Evolutionary conservation across 2,888 invertebrate genomes (phyloP).

Genomic region (Dasysyrphus albostriatus): DNA sequence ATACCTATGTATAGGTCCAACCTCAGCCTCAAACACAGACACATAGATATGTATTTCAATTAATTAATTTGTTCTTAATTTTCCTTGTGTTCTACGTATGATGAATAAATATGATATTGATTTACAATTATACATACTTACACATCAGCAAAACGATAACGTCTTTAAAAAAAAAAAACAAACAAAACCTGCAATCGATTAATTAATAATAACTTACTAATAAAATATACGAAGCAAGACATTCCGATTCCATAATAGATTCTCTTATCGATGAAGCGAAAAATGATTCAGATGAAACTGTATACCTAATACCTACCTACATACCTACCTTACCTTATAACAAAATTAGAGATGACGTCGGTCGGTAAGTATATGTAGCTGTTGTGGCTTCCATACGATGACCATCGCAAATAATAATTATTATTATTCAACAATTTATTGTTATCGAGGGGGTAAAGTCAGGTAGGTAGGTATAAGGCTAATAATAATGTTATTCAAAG

Average conservation of each 20-base stretch:
- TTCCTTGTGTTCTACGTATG: not conserved
- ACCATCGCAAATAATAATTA: not conserved
- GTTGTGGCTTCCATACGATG: not conserved
- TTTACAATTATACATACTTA: not conserved
- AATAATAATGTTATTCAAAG: not conserved
- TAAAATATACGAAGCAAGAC: not conserved
- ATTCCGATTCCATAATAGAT: not conserved
- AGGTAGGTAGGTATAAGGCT: not conserved
- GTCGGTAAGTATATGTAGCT: not conserved
- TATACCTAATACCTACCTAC: no score
- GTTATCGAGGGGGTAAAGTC: not conserved
- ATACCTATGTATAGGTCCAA: not conserved
- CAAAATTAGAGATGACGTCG: constrained; percentile 31
- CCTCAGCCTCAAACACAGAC: not conserved
- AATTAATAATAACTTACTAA: constrained; percentile 4
- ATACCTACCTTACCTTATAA: not conserved
- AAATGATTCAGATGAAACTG: not conserved
- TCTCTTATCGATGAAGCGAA: not conserved
- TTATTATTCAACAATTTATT: not conserved
- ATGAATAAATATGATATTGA: constrained; percentile 6
- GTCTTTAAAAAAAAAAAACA: not conserved
- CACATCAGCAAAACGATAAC: not conserved
- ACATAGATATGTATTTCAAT: no score
- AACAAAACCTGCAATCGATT: not conserved
- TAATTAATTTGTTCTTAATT: constrained; percentile 16